Base-by-base conservation (phyloP, 2,888 invertebrate genomes). In the Lepidocyrtoides sp. region DNA sequence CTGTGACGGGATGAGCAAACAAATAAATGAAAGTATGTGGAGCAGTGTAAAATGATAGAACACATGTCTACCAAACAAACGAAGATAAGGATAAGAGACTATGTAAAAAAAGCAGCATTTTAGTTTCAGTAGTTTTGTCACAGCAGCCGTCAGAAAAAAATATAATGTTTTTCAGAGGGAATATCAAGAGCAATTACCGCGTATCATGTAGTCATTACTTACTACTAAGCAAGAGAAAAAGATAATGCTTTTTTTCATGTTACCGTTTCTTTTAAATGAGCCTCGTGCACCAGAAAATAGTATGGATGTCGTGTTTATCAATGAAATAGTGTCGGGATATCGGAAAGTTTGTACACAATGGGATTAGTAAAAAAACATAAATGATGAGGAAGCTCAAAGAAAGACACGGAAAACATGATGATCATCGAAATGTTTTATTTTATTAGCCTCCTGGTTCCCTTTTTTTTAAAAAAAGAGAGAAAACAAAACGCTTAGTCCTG, bases 341-440 rank as follows among this genome's bases (percentile, higher is more conserved):
- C n/a, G 17, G 29, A 77, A 77, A 86, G 86, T 77, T 86, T 77
- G 86, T 77, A 77, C 86, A 86, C 86, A 86, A 17, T 7, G 32
- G 48, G 60, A 77, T 86, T 86, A 86, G 86, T 36, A 41, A 54
- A 4, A 57, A 23, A 57, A 60, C n/a, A n/a, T n/a, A n/a, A n/a
- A n/a, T n/a, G n/a, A 48, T 48, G 20, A 8, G 8, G 14, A 72
- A 32, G 36, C 36, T 36, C 36, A 36, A n/a, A 54, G 17, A 48
- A 12, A 14, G 44, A 48, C 12, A 54, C 54, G 2, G 54, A 48
- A 48, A 48, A 10, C 54, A 54, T 60, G n/a, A 36, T 36, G 20
- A 81, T 51, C 77, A 14, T 26, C 26, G 2, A 17, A 36, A 7
- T 48, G 54, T 77, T 77, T 51, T 77, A 51, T 48, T 51, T 51